phyloP scores from a whole-genome alignment of 1,140 invertebrate species.

The Caenorhabditis latens region DNA sequence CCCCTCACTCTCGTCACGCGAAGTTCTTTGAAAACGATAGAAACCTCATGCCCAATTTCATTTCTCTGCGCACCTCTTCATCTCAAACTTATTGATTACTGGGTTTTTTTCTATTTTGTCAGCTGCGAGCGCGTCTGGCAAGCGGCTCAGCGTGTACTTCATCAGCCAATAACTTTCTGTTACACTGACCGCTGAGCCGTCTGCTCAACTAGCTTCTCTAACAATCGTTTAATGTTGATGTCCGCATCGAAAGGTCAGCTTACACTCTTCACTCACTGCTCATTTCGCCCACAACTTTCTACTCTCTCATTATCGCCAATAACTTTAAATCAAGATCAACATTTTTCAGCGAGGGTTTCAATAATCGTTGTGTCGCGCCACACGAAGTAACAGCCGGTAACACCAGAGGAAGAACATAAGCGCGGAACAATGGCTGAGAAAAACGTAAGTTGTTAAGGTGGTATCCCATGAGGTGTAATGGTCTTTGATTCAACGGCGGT shows the following conservation, averaged over 20 bases:
- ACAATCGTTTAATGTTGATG: constrained; percentile 48
- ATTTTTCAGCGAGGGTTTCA: constrained; percentile 47
- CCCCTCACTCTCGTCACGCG: neutral
- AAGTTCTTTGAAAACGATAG: constrained; percentile 30
- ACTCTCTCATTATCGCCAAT: constrained; percentile 1
- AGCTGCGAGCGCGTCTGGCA: constrained; percentile 32
- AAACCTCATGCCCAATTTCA: neutral
- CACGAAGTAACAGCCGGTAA: constrained; percentile 55
- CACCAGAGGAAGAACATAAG: constrained; percentile 50
- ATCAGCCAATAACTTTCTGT: constrained; percentile 53
- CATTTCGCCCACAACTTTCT: neutral
- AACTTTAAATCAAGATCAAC: neutral
- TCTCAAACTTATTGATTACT: constrained; percentile 22
- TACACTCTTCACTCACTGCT: constrained; percentile 10
- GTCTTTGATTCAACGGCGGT: constrained; percentile 9
- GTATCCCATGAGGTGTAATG: neutral
- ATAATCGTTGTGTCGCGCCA: constrained; percentile 53
- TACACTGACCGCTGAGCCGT: constrained; percentile 37
- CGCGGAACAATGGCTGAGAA: constrained; percentile 51
- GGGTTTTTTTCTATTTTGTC: constrained; percentile 38
- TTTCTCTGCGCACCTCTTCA: constrained; percentile 45
- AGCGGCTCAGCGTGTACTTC: constrained; percentile 14
- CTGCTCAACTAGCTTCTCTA: constrained; percentile 7
- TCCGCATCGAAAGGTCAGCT: constrained; percentile 49
- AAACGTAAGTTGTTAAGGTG: constrained; percentile 11